These are phyloP conservation scores for Tyria jacobaeae DNA, from an alignment of 2,888 invertebrate genomes.

Conservation along the genomic window DNA sequence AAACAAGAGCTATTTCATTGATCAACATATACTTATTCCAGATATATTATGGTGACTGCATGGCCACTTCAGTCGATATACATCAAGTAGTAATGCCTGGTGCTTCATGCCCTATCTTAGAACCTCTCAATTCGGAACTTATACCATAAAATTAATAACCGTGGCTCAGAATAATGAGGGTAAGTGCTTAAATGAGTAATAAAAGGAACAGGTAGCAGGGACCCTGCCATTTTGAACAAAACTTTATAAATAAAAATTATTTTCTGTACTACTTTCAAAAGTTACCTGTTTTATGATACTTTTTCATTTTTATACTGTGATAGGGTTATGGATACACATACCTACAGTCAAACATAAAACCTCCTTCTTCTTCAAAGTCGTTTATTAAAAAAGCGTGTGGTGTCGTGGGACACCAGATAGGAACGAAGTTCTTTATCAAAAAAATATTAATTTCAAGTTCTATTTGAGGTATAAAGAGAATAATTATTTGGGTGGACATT, in stretches of 20 bases:
- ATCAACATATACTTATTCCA: not conserved
- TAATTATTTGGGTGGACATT: no score
- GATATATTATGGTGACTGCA: not conserved
- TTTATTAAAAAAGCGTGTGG: no score
- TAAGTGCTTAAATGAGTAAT: constrained; percentile 9
- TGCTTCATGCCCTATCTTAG: not conserved
- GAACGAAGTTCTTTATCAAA: no score
- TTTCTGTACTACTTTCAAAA: not conserved
- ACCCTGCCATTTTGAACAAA: not conserved
- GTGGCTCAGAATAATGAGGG: not conserved
- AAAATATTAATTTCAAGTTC: no score
- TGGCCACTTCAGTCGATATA: not conserved
- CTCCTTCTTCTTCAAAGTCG: no score
- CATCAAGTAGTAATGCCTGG: not conserved
- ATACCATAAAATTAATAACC: constrained; percentile 7
- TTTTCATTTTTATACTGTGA: not conserved
- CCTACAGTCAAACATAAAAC: no score
- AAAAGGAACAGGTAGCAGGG: not conserved
- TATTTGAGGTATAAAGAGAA: no score
- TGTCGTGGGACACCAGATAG: no score
- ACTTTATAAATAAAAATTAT: constrained; percentile 5
- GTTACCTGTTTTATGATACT: not conserved
- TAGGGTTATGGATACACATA: no score
- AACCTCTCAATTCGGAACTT: constrained; percentile 7
- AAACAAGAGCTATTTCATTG: not conserved